These are phyloP conservation scores for Solea senegalensis DNA, from an alignment of 2,113 vertebrate genomes.

Conservation along the genomic window DNA sequence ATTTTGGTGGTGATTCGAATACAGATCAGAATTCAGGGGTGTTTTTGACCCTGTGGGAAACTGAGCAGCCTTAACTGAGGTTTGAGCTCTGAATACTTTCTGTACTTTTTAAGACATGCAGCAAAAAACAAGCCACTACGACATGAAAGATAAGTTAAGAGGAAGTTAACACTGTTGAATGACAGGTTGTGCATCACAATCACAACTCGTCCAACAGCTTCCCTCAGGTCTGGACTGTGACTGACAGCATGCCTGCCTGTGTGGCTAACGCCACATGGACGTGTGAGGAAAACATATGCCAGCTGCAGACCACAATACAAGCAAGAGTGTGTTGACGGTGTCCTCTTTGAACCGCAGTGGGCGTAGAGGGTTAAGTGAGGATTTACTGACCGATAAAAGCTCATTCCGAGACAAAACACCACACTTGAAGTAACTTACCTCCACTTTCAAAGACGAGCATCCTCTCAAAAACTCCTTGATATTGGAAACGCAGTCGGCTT, in stretches of 20 bases:
- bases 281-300: conserved; percentile 41
- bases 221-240: conserved; percentile 34
- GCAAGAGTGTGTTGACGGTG: conserved; percentile 30
- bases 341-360: conserved; percentile 7
- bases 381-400: conserved; percentile 3
- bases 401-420: conserved; percentile 17
- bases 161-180: conserved; percentile 13
- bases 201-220: neutral
- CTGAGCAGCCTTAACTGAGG: no score
- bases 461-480: conserved; percentile 93
- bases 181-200: conserved; percentile 3
- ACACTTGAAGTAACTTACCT: conserved; percentile 84
- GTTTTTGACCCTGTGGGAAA: no score
- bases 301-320: conserved; percentile 50
- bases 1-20: no score
- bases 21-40: no score
- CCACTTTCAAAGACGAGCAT: conserved; percentile 88
- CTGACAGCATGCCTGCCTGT: conserved; percentile 57
- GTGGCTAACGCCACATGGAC: conserved; percentile 48
- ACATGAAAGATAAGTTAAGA: neutral
- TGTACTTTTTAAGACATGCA: neutral
- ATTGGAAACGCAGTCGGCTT: conserved; percentile 89
- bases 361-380: conserved; percentile 5
- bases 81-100: no score
- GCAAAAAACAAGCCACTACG: neutral